phyloP scores from a whole-genome alignment of 2,797 vertebrate genomes.

The Danio albolineatus region DNA sequence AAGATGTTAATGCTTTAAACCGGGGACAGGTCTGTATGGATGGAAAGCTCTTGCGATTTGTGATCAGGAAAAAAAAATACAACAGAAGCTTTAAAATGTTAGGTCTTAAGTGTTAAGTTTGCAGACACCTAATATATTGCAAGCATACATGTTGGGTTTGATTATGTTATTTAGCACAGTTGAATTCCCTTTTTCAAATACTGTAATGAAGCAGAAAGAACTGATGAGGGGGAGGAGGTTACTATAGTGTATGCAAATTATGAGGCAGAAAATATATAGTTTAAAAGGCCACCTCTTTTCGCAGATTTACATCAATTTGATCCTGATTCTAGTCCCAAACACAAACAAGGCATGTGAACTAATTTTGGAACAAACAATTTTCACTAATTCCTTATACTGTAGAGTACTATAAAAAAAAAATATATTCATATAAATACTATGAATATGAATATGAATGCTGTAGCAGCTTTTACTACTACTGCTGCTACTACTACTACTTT shows the following conservation, averaged over 20 bases:
- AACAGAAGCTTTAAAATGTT: conserved; percentile 1
- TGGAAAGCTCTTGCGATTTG: not conserved
- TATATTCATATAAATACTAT: no score
- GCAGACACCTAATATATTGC: conserved; percentile 49
- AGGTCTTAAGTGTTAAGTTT: not conserved
- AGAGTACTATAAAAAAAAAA: no score
- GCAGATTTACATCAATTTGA: conserved; percentile 16
- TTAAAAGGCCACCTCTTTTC: conserved; percentile 11
- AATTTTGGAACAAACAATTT: not conserved
- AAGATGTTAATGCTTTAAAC: not conserved
- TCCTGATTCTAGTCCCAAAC: conserved; percentile 2
- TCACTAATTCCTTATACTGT: no score
- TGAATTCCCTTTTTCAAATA: conserved; percentile 11
- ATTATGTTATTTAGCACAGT: conserved; percentile 15
- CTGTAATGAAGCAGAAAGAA: conserved; percentile 49
- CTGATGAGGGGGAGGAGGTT: conserved; percentile 32
- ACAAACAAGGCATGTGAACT: not conserved
- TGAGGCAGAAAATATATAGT: conserved; percentile 25
- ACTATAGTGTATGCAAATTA: not conserved
- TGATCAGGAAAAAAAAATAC: not conserved
- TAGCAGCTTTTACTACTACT: no score
- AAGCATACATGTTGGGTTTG: conserved; percentile 41
- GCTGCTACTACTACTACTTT: no score
- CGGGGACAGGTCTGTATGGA: not conserved
- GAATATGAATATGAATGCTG: no score